Evolutionary conservation across 2,113 vertebrate genomes (phyloP).

Genomic region (Salvelinus sp.): DNA sequence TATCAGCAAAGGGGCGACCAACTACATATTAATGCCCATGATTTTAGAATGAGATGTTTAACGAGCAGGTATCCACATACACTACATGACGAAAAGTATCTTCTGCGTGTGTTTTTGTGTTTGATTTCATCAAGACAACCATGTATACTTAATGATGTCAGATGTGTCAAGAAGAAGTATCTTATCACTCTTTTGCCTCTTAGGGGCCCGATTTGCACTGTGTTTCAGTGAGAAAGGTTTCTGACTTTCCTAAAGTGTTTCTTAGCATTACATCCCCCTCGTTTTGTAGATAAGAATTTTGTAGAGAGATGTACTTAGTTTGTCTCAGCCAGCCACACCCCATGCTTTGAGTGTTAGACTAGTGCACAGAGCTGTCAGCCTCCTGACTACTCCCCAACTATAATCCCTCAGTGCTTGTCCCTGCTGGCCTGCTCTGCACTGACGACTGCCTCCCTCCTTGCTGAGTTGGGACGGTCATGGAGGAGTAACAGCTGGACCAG

Average conservation of each 20-base stretch:
- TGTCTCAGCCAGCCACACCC: not conserved
- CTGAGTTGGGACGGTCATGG: not conserved
- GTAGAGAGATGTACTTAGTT: too few relatives aligned
- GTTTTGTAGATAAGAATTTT: not conserved
- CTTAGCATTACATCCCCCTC: too few relatives aligned
- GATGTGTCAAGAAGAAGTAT: too few relatives aligned
- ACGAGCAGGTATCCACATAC: too few relatives aligned
- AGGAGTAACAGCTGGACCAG: conserved; percentile 71
- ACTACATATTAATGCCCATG: too few relatives aligned
- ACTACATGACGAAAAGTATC: too few relatives aligned
- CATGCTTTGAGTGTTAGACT: too few relatives aligned
- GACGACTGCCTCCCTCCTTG: not conserved
- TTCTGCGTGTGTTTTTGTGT: not conserved
- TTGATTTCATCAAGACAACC: conserved; percentile 9
- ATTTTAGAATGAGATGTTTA: too few relatives aligned
- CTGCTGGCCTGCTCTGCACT: not conserved
- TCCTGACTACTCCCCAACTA: conserved; percentile 45
- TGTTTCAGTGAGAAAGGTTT: not conserved
- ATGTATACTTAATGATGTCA: not conserved
- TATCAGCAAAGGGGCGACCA: too few relatives aligned
- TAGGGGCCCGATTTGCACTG: not conserved
- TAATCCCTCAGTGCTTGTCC: conserved; percentile 33
- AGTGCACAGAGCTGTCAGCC: not conserved
- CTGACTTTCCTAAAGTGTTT: too few relatives aligned
- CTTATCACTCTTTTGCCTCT: not conserved